phyloP scores from a whole-genome alignment of 2,113 vertebrate genomes.

The Ochotona princeps region DNA sequence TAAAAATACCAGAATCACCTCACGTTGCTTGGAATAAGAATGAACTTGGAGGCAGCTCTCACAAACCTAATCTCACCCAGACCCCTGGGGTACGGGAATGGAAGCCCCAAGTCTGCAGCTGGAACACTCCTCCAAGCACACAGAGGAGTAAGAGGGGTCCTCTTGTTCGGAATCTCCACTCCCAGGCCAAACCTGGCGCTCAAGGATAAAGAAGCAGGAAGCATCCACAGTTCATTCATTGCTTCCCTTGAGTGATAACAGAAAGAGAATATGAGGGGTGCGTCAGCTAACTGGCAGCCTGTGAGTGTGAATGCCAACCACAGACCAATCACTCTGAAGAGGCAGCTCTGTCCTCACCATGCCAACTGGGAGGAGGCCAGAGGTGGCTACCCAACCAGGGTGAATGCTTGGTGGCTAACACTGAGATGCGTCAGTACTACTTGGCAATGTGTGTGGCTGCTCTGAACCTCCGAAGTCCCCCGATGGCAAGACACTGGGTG shows the following conservation, averaged over 20 bases:
- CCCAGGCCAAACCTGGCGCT: background rate
- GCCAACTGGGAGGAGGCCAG: background rate
- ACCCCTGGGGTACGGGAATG: background rate
- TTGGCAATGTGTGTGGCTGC: background rate
- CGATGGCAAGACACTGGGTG: background rate
- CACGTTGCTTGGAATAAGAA: background rate
- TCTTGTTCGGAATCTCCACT: background rate
- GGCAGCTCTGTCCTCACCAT: background rate
- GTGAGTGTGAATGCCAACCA: background rate
- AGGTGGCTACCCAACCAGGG: background rate
- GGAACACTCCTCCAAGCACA: background rate
- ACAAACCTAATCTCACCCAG: background rate
- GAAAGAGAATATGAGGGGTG: background rate
- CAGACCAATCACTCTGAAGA: background rate
- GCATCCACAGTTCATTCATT: background rate
- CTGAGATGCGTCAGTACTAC: background rate
- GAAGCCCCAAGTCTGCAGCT: fast-evolving
- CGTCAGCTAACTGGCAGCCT: background rate
- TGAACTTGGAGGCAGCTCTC: background rate
- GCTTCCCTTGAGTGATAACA: background rate
- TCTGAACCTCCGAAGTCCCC: background rate
- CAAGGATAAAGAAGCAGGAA: fast-evolving
- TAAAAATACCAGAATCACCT: background rate
- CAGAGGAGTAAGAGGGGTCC: background rate
- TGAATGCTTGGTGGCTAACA: no score